Percentiles rank a stretch among this genome's conserved stretches.
Evolutionary conservation across 2,888 invertebrate species (phyloP).

Genomic region (Lepeophtheirus nordmannii): DNA sequence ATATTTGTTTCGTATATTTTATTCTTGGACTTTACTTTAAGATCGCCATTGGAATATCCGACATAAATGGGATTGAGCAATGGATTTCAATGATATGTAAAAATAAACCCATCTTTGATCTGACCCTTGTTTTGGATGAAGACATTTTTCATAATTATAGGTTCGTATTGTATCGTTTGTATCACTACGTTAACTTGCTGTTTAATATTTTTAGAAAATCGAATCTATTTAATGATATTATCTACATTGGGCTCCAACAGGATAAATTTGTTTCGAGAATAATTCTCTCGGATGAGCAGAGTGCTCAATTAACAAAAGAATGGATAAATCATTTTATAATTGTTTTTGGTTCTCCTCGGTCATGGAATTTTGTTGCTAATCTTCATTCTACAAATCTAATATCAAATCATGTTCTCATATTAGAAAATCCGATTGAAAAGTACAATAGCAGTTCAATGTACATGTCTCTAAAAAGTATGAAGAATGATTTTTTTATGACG

Average conservation of each 20-base stretch:
- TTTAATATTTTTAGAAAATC: neutral
- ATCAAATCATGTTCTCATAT: neutral
- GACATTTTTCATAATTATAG: too few species aligned
- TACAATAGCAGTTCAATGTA: neutral
- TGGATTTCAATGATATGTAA: too few species aligned
- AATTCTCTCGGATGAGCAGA: neutral
- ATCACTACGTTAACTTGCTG: too few species aligned
- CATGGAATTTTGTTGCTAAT: neutral
- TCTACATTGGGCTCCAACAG: neutral
- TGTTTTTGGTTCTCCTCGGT: neutral
- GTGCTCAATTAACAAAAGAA: neutral
- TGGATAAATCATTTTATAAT: neutral
- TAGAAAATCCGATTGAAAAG: neutral
- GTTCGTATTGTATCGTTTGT: too few species aligned
- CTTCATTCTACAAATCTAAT: neutral
- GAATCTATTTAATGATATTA: neutral
- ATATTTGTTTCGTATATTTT: too few species aligned
- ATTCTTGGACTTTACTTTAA: too few species aligned
- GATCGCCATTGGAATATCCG: too few species aligned
- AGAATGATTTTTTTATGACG: neutral
- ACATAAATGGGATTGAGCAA: too few species aligned
- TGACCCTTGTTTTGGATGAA: too few species aligned
- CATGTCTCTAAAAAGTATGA: neutral
- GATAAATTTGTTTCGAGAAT: neutral
- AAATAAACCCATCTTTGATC: too few species aligned